phyloP scores from a whole-genome alignment of 1,140 invertebrate genomes.

The Drosophila mojavensis region DNA sequence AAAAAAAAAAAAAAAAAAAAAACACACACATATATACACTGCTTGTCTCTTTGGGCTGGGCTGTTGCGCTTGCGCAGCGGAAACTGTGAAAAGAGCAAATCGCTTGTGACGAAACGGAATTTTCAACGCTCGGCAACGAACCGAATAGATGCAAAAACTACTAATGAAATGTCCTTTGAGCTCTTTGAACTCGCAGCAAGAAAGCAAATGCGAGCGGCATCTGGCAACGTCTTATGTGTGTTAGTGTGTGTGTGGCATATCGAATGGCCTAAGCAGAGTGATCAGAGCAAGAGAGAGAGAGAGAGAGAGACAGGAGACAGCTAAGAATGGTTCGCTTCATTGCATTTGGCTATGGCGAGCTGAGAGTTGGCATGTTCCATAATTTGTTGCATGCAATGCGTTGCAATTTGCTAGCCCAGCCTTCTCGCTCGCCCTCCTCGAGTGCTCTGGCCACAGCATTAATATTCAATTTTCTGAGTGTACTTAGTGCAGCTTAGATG shows the following conservation, averaged over 20 bases:
- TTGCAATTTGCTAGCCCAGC: constrained; percentile 55
- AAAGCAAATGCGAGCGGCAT: constrained; percentile 23
- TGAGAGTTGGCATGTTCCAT: constrained; percentile 35
- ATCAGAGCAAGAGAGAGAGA: neutral
- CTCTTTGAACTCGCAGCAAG: constrained; percentile 14
- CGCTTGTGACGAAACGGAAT: constrained; percentile 78
- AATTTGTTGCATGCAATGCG: constrained; percentile 72
- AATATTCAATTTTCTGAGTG: constrained; percentile 77
- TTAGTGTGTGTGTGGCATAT: constrained; percentile 39
- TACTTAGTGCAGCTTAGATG: constrained; percentile 68
- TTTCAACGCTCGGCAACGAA: constrained; percentile 69
- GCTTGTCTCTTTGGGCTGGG: neutral
- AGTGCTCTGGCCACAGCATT: constrained; percentile 58
- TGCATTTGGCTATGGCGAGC: constrained; percentile 46
- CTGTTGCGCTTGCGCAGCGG: constrained; percentile 51
- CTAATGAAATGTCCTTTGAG: constrained; percentile 78
- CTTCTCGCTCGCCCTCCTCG: constrained; percentile 42
- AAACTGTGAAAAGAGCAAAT: constrained; percentile 77
- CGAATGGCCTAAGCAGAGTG: constrained; percentile 52
- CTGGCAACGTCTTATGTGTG: constrained; percentile 4
- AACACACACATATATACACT: neutral
- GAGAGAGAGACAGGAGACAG: neutral
- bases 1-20: too few species aligned
- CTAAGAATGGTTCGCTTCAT: constrained; percentile 66
- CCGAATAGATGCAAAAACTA: constrained; percentile 61